These are phyloP conservation scores for Gobiocypris rarus DNA, from an alignment of 2,113 vertebrate species.

Conservation along the genomic window DNA sequence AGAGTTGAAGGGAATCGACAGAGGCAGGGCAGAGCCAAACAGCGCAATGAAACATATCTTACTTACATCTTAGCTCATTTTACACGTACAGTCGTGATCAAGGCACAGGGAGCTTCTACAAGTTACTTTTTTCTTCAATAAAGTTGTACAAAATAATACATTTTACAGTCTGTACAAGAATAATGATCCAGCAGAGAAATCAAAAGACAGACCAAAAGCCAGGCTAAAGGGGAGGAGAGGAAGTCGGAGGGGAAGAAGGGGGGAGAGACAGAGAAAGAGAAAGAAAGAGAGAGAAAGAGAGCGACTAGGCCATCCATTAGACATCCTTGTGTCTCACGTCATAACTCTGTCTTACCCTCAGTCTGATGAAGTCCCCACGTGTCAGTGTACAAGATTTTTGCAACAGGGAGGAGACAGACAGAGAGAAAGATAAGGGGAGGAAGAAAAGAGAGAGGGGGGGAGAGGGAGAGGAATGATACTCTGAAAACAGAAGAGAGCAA, in stretches of 20 bases:
- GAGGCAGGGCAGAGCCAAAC: constrained; percentile 85
- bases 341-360: not conserved
- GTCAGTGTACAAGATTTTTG: constrained; percentile 42
- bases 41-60: constrained; percentile 93
- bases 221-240: constrained; percentile 62
- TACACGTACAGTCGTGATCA: constrained; percentile 96
- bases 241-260: constrained; percentile 49
- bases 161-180: constrained; percentile 99
- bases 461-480: constrained; percentile 12
- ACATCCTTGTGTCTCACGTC: constrained; percentile 1
- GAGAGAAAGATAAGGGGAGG: constrained; percentile 25
- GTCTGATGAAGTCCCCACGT: constrained; percentile 34
- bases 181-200: constrained; percentile 96
- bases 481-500: constrained; percentile 38
- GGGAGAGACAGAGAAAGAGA: not conserved
- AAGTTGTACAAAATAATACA: constrained; percentile 99
- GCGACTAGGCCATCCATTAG: constrained; percentile 18
- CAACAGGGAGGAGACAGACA: constrained; percentile 15
- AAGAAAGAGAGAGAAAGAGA: constrained; percentile 11
- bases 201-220: constrained; percentile 80
- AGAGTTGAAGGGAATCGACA: constrained; percentile 75
- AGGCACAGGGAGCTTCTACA: constrained; percentile 99
- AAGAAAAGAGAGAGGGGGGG: constrained; percentile 32
- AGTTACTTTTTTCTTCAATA: constrained; percentile 92
- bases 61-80: constrained; percentile 94